Evolutionary conservation across 2,888 invertebrate species (phyloP).

Genomic region (Sympetrum striolatum): DNA sequence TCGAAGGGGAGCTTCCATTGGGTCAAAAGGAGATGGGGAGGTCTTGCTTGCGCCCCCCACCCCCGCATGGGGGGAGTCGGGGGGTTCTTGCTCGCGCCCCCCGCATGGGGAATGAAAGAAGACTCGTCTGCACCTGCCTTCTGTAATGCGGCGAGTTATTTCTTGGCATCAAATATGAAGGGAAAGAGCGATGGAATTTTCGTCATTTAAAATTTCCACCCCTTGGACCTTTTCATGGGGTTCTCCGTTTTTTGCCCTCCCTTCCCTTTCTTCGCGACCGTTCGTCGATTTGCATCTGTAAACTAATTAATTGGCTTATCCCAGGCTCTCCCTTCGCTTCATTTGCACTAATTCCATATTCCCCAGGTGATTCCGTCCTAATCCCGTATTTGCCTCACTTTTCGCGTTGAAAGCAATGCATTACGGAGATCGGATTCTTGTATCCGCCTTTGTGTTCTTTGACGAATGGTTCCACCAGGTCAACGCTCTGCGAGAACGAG

Average conservation of each 20-base stretch:
- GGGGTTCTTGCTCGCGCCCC: neutral
- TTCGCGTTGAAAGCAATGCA: neutral
- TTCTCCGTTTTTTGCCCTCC: neutral
- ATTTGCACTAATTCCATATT: neutral
- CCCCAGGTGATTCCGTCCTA: neutral
- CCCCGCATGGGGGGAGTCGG: neutral
- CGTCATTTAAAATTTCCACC: slow-evolving; percentile 39
- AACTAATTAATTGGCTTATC: slow-evolving; percentile 16
- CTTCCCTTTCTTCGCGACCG: neutral
- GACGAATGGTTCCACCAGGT: neutral
- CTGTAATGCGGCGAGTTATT: neutral
- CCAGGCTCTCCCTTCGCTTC: neutral
- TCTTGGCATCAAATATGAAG: neutral
- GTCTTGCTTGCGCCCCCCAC: neutral
- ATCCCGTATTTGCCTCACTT: neutral
- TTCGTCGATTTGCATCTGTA: slow-evolving; percentile 1
- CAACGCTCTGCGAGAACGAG: neutral
- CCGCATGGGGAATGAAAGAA: neutral
- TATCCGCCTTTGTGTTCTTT: neutral
- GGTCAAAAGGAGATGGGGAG: neutral
- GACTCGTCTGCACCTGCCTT: neutral
- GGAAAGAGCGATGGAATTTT: neutral
- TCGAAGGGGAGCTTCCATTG: neutral
- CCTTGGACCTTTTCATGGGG: neutral
- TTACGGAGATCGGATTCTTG: neutral